phyloP scores from a whole-genome alignment of 2,113 vertebrate species.

The Nycticorax nycticorax region DNA sequence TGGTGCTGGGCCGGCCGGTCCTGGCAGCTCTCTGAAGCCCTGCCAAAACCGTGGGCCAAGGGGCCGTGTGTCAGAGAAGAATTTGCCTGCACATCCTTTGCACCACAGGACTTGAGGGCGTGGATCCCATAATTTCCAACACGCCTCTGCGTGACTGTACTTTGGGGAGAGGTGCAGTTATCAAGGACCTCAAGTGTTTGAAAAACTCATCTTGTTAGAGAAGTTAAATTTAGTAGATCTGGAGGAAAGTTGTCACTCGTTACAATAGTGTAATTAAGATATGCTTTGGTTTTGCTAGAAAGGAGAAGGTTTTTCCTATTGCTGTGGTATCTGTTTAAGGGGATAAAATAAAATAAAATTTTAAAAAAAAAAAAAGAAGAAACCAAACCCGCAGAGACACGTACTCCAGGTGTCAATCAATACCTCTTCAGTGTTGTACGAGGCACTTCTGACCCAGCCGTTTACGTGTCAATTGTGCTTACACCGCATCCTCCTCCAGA shows the following conservation, averaged over 20 bases:
- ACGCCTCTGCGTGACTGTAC: rapidly evolving
- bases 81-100: rapidly evolving
- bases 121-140: rapidly evolving
- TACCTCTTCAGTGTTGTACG: neutral
- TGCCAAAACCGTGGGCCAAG: no score
- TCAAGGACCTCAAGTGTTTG: neutral
- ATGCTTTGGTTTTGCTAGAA: rapidly evolving
- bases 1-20: no score
- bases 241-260: neutral
- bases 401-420: neutral
- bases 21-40: neutral
- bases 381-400: neutral
- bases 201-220: neutral
- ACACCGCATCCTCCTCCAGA: neutral
- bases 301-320: neutral
- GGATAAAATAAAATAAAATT: neutral
- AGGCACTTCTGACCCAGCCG: neutral
- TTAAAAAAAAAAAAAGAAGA: neutral
- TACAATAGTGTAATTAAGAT: rapidly evolving
- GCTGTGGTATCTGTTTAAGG: neutral
- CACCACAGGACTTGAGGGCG: rapidly evolving
- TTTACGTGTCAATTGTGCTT: neutral
- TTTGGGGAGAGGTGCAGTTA: no score
- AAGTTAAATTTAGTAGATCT: neutral
- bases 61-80: rapidly evolving